A percentile compares a stretch with the other conserved stretches of the same genome.
phyloP scores from a whole-genome alignment of 2,113 vertebrate genomes.

The Syngnathoides biaculeatus region DNA sequence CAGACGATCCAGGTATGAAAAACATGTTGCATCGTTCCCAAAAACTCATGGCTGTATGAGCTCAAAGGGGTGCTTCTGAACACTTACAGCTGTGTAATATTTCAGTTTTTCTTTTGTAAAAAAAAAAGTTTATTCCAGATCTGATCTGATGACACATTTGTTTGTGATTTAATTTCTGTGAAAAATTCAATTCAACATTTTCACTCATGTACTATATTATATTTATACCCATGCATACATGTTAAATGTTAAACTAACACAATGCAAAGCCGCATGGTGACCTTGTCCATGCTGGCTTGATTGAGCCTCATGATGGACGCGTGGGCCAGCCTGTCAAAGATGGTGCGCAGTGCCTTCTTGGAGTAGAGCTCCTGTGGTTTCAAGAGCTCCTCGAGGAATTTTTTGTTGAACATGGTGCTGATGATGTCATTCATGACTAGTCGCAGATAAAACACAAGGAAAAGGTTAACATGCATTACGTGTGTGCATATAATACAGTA shows the following conservation, averaged over 20 bases:
- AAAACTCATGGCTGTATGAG: no score
- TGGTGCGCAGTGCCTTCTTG: slow-evolving; percentile 90
- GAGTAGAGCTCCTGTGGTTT: slow-evolving; percentile 97
- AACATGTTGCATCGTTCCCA: no score
- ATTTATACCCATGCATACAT: neutral
- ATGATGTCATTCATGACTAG: slow-evolving; percentile 99
- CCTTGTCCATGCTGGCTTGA: slow-evolving; percentile 99
- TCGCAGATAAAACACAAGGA: slow-evolving; percentile 11
- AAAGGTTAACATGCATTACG: neutral
- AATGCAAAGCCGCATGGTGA: neutral
- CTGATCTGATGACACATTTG: no score
- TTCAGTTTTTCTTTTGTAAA: no score
- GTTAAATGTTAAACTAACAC: neutral
- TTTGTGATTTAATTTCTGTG: no score
- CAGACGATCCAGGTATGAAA: no score
- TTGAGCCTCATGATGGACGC: slow-evolving; percentile 98
- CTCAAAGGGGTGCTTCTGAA: no score
- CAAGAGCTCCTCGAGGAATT: slow-evolving; percentile 94
- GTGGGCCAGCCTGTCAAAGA: slow-evolving; percentile 93
- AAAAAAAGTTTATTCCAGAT: no score
- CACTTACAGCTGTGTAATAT: no score
- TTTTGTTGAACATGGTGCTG: slow-evolving; percentile 96
- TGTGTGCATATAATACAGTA: no score
- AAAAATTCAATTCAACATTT: no score
- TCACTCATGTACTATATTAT: no score